Conservation (phyloP, 2,888 invertebrate genomes). For the Electrophaes corylata region DNA sequence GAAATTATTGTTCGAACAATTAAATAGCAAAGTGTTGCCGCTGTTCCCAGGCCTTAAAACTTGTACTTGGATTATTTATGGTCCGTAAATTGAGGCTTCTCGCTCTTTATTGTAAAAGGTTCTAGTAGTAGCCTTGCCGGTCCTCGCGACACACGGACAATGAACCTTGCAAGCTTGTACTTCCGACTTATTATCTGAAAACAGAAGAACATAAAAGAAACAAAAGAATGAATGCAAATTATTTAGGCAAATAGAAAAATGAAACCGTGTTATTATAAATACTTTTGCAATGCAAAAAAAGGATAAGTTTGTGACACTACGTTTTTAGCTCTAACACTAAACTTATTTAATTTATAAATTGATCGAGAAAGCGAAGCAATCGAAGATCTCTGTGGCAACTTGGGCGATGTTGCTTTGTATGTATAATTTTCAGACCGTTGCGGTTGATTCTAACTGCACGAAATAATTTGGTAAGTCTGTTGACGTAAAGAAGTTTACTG, state of each 20-base stretch:
- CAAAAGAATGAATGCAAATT: constrained; percentile 5
- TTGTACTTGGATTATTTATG: constrained; percentile 68
- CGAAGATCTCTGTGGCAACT: too few species aligned
- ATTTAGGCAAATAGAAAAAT: neutral
- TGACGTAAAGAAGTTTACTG: too few species aligned
- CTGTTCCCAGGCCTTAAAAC: constrained; percentile 61
- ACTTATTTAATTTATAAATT: too few species aligned
- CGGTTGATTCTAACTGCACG: too few species aligned
- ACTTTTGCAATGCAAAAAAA: neutral
- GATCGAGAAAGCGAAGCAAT: too few species aligned
- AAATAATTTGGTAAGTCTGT: too few species aligned
- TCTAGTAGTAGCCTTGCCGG: constrained; percentile 63
- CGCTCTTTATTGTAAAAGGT: constrained; percentile 71
- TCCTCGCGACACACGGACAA: constrained; percentile 57
- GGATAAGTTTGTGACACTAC: neutral
- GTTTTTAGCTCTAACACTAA: neutral
- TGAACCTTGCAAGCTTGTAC: constrained; percentile 7
- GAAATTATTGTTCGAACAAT: constrained; percentile 35
- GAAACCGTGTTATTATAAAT: constrained; percentile 6
- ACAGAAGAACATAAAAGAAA: constrained; percentile 6
- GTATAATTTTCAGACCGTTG: too few species aligned
- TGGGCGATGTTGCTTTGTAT: too few species aligned
- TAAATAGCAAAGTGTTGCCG: constrained; percentile 42
- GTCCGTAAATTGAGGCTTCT: constrained; percentile 62
- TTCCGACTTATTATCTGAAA: constrained; percentile 5